Base-by-base conservation (phyloP, 1,140 invertebrate genomes). In the Sitophilus oryzae region DNA sequence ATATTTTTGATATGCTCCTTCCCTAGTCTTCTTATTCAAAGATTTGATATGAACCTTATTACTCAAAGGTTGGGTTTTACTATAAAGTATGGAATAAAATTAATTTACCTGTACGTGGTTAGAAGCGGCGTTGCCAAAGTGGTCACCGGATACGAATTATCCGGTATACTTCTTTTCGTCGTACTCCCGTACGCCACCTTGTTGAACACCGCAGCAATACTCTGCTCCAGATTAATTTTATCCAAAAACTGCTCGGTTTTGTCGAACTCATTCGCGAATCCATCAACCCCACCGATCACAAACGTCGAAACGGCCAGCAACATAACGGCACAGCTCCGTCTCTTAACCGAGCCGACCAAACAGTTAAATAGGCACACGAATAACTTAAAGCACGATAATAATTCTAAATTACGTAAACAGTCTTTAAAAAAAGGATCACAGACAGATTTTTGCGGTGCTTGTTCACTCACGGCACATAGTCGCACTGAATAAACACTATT, bases 171-270 rank as follows among this genome's bases (percentile, higher is more conserved):
- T 4, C 81, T 72, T 60, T 83, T 83, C 2, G 82, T 82, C 2
- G 82, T 83, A 23, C 78, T 79, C 10, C 80, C 81, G 56, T 83
- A 82, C 0, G 82, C 81, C 9, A 83, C 82, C 69, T 83, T 83
- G 52, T 80, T 83, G 47, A 84, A 76, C 16, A 85, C 79, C 3
- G 82, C 82, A 1, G 79, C 82, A 2, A 84, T 73, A 56, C 77
- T 81, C 44, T 81, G 77, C 51, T 84, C 82, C 44, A 83, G 66
- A 50, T 77, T 76, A 20, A 70, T 64, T 45, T 69, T 66, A 18
- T 70, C 70, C 8, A 71, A 36, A 34, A 71, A 65, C 35, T 65
- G 60, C 46, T 69, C 66, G 25, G 58, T 61, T 49, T 69, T 67
- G 18, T 70, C 67, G 40, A 70, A 65, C 40, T 69, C 68, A 50